These are phyloP conservation scores for Craterocephalus amniculus DNA, from an alignment of 2,797 vertebrate genomes.

Conservation along the genomic window DNA sequence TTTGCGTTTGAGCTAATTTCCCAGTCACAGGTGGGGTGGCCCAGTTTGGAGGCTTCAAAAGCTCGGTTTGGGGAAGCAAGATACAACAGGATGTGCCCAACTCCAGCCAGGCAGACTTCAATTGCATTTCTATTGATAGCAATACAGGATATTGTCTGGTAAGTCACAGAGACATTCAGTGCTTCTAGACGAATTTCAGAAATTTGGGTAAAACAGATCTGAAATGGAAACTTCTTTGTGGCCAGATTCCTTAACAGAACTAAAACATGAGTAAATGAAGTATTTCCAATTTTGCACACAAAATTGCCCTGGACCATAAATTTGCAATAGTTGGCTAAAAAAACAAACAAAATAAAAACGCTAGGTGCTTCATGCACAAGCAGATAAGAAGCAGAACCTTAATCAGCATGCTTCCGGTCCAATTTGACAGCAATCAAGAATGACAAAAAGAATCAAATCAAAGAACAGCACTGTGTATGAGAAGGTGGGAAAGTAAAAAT, in stretches of 20 bases:
- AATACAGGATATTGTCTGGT: constrained; percentile 43
- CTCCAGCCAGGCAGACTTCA: constrained; percentile 58
- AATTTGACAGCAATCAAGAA: constrained; percentile 43
- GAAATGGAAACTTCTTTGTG: constrained; percentile 1
- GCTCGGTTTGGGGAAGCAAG: constrained; percentile 57
- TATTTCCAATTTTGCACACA: constrained; percentile 13
- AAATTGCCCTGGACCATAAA: constrained; percentile 17
- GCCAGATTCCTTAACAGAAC: background rate
- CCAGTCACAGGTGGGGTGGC: constrained; percentile 74
- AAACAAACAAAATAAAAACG: constrained; percentile 11
- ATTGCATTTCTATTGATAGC: constrained; percentile 58
- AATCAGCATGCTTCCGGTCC: constrained; percentile 65
- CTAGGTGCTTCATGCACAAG: constrained; percentile 58
- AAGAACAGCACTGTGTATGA: constrained; percentile 16
- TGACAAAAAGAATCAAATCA: constrained; percentile 21
- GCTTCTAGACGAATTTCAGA: constrained; percentile 11
- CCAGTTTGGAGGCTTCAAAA: constrained; percentile 83
- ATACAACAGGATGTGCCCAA: constrained; percentile 73
- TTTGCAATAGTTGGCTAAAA: constrained; percentile 13
- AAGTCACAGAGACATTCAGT: constrained; percentile 10
- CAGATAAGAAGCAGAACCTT: constrained; percentile 41
- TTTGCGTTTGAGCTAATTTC: constrained; percentile 75
- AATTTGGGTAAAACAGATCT: constrained; percentile 1
- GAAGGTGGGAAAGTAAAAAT: constrained; percentile 48
- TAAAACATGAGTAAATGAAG: constrained; percentile 31